A percentile compares a stretch with the other conserved stretches of the same genome.
These are phyloP conservation scores for Pemphredon lugubris DNA, from an alignment of 2,888 invertebrate genomes.

Conservation along the genomic window DNA sequence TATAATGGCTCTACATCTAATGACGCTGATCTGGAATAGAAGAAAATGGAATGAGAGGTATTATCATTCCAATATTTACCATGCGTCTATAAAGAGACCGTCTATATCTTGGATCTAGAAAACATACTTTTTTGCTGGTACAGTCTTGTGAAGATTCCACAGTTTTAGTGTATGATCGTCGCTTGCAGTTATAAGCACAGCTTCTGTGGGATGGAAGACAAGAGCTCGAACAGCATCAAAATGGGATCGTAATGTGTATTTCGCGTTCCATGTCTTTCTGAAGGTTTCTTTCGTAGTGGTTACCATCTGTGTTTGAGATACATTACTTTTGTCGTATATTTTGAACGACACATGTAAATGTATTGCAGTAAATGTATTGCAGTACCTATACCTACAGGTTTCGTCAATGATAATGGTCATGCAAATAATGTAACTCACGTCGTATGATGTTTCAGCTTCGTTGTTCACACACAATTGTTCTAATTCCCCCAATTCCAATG, in stretches of 20 bases:
- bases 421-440: slow-evolving; percentile 83
- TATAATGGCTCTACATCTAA: slow-evolving; percentile 99
- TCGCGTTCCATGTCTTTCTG: slow-evolving; percentile 97
- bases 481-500: slow-evolving; percentile 95
- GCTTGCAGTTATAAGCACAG: slow-evolving; percentile 97
- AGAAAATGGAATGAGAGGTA: background rate
- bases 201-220: slow-evolving; percentile 97
- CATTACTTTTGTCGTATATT: slow-evolving; percentile 6
- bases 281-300: slow-evolving; percentile 93
- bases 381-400: background rate
- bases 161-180: slow-evolving; percentile 99
- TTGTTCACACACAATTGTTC: slow-evolving; percentile 98
- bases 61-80: background rate
- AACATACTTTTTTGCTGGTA: slow-evolving; percentile 94
- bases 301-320: slow-evolving; percentile 78
- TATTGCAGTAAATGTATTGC: background rate
- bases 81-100: background rate
- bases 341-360: background rate
- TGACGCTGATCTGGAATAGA: slow-evolving; percentile 87
- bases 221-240: slow-evolving; percentile 96
- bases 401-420: background rate
- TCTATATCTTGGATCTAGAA: background rate
- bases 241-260: slow-evolving; percentile 97
- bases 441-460: slow-evolving; percentile 96
- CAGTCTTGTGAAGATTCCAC: slow-evolving; percentile 99